Base-by-base conservation (phyloP, 2,113 vertebrate species). In the Dunckerocampus dactyliophorus region DNA sequence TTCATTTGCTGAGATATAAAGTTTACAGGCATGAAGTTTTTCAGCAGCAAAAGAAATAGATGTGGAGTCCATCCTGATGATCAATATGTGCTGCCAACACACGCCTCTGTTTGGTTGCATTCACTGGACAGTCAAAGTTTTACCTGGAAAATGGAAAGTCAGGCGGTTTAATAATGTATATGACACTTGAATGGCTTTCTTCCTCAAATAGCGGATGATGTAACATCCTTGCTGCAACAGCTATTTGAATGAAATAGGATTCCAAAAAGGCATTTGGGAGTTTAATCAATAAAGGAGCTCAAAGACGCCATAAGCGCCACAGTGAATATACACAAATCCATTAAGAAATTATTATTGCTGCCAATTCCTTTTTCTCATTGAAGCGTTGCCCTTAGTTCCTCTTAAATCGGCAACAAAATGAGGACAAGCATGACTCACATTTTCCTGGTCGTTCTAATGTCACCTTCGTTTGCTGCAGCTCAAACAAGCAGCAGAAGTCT, bases 311-410 rank as follows among this genome's bases (percentile, higher is more conserved):
- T 56, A 72, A 73, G 45, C 28, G 37, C 31, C 34, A 51, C 16
- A 63, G 74, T 78, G 67, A 71, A 77, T 82, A 63, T 31, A 65
- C 54, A 69, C 11, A 72, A 69, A 67, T 16, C 67, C 76, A 77
- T 81, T 79, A 77, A 75, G 50, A 58, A 15, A 67, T 63, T 60
- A 64, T 63, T 56, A 28, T 68, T 42, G 48, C 24, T 42, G 62
- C 42, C 31, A 47, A 63, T 80, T 67, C 47, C 51, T 3, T 49
- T 71, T 71, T 69, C 19, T 34, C 21, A 49, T 72, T 66, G 48
- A 8, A 39, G 19, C n/a, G 53, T 52, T 47, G 51, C 34, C 12
- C 54, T 56, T 15, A 50, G 47, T 62, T 57, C 61, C 75, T 20
- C 65, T 55, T 67, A 46, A 51, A 28, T 43, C 56, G 62, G 39